Conservation (phyloP, 2,888 invertebrate genomes). For the Thalpophila matura region DNA sequence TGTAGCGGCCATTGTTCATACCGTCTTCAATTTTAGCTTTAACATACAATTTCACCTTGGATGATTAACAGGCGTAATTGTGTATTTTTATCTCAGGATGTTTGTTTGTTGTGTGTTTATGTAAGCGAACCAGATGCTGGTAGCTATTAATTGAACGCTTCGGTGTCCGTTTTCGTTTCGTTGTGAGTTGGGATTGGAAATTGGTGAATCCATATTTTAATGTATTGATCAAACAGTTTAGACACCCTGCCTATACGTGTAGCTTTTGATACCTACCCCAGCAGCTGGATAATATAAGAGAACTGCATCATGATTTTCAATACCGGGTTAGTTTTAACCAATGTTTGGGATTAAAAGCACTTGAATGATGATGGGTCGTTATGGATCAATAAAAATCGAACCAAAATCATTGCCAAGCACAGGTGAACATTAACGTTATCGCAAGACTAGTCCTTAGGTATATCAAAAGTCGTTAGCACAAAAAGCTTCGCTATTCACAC, state of each 20-base stretch:
- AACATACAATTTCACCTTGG: conserved; percentile 85
- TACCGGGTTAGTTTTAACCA: too few species aligned
- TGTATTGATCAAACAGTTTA: too few species aligned
- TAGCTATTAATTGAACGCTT: conserved; percentile 10
- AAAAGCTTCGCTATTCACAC: conserved; percentile 36
- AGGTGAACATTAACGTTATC: too few species aligned
- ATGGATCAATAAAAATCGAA: too few species aligned
- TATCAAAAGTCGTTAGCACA: conserved; percentile 15
- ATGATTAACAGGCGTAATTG: conserved; percentile 76
- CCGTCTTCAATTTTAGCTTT: conserved; percentile 81
- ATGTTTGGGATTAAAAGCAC: too few species aligned
- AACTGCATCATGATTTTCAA: too few species aligned
- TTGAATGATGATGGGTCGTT: too few species aligned
- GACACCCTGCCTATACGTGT: too few species aligned
- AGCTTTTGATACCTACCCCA: too few species aligned
- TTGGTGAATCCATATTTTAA: too few species aligned
- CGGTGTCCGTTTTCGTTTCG: conserved; percentile 17
- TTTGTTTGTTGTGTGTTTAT: conserved; percentile 54
- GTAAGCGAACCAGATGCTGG: conserved; percentile 52
- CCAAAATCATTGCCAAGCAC: too few species aligned
- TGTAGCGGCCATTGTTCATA: conserved; percentile 74
- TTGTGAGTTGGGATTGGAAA: conserved; percentile 16
- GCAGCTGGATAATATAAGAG: too few species aligned
- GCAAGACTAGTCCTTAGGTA: not conserved
- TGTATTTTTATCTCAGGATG: conserved; percentile 64